phyloP scores from a whole-genome alignment of 1,140 invertebrate genomes.

The Achroia grisella region DNA sequence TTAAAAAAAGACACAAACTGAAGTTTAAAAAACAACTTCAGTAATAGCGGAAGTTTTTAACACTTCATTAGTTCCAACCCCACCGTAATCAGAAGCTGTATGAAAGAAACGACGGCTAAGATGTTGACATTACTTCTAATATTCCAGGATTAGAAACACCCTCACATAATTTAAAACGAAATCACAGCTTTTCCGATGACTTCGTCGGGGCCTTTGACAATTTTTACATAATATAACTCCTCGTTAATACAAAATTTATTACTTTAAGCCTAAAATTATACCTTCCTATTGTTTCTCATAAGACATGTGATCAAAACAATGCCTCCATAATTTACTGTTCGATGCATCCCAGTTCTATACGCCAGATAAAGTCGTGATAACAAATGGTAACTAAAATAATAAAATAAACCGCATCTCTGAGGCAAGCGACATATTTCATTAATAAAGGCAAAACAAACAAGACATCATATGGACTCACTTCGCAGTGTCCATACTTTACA shows the following conservation, averaged over 20 bases:
- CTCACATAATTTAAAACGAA: constrained; percentile 55
- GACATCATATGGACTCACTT: constrained; percentile 68
- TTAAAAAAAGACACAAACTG: too few species aligned
- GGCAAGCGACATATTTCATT: constrained; percentile 69
- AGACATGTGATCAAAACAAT: constrained; percentile 61
- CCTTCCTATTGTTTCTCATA: constrained; percentile 58
- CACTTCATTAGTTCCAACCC: constrained; percentile 44
- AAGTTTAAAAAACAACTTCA: too few species aligned
- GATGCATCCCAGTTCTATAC: constrained; percentile 59
- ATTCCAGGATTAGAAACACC: constrained; percentile 61
- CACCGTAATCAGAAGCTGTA: constrained; percentile 12
- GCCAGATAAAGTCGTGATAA: constrained; percentile 72
- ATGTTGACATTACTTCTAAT: constrained; percentile 53
- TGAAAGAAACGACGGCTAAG: constrained; percentile 28
- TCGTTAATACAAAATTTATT: constrained; percentile 66
- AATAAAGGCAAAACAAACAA: constrained; percentile 68
- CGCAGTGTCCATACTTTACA: constrained; percentile 70
- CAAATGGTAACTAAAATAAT: constrained; percentile 72
- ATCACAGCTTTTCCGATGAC: constrained; percentile 11
- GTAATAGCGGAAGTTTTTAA: constrained; percentile 26
- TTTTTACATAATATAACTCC: constrained; percentile 16
- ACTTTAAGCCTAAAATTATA: constrained; percentile 50
- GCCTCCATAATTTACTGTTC: constrained; percentile 69
- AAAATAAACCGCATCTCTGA: constrained; percentile 55
- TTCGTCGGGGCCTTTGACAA: constrained; percentile 1